These are phyloP conservation scores for Dromius quadrimaculatus DNA, from an alignment of 2,888 invertebrate genomes.

Conservation along the genomic window DNA sequence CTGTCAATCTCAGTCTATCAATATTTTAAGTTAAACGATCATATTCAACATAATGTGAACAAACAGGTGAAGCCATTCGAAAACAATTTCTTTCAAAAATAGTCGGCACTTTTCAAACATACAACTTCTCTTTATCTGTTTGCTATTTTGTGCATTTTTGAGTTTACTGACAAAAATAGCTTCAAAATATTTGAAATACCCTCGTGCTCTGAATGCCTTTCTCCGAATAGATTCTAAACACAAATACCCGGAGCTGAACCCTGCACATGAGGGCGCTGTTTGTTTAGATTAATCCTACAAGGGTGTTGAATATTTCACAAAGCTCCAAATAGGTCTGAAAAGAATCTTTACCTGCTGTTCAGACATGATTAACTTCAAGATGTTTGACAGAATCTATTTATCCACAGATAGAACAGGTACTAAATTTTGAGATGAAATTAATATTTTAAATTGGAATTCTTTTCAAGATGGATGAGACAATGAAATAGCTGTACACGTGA, in stretches of 20 bases:
- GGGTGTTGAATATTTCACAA: background rate
- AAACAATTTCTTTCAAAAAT: background rate
- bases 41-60: too few species aligned
- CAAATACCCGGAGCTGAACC: background rate
- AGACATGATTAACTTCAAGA: background rate
- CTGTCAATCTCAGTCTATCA: too few species aligned
- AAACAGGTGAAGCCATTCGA: too few species aligned
- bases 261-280: slow-evolving; percentile 1
- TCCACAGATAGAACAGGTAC: background rate
- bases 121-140: background rate
- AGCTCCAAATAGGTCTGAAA: background rate
- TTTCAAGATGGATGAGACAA: too few species aligned
- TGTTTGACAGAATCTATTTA: background rate
- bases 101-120: background rate
- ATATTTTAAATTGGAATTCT: slow-evolving; percentile 2
- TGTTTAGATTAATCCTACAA: background rate
- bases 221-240: background rate
- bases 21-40: too few species aligned
- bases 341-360: background rate
- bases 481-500: background rate
- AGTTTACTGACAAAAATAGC: background rate
- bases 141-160: background rate
- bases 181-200: background rate
- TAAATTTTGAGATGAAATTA: background rate
- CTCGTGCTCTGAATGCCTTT: background rate